Evolutionary conservation across 2,888 invertebrate species (phyloP), one percentile per base, ranked within the genome.

Genomic region (Mythimna pallens): DNA sequence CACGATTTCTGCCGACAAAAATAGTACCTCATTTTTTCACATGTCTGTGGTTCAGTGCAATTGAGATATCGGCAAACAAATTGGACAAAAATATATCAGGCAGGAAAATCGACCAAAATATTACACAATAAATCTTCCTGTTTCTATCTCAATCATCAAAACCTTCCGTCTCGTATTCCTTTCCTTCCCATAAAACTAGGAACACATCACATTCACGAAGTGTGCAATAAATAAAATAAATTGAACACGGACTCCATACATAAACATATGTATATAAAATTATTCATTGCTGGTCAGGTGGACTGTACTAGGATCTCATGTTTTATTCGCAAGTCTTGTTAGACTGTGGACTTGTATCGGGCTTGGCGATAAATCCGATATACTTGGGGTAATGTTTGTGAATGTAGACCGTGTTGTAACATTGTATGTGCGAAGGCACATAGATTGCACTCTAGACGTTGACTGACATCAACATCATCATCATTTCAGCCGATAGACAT

Each of bases 251-350:
- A 43, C 36, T 57, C 65, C 70, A 83, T 84, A 77, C 75, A 86
- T 86, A 83, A 83, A 82, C 82, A 85, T 9, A 57, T 54, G 66
- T 63, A 64, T 69, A 80, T 74, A 77, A 79, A 82, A 78, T 86
- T 87, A 86, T 86, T 86, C 85, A 86, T 86, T 83, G 84, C 76
- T 55, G 82, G 73, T 62, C 86, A 87, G 86, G 86, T 86, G 62
- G 70, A 75, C 22, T 69, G 62, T 70, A 61, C 70, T 30, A 76
- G 40, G 78, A 40, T 17, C 82, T 86, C 86, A 86, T 86, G 86
- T 86, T 86, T 86, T 86, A 86, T 86, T 84, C 86, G 68, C 1
- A 10, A 50, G 62, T 65, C 80, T 81, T 83, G 80, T 81, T 83
- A 81, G 65, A 59, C 64, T 25, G 12, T 52, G 61, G 61, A 43